Evolutionary conservation across 2,113 vertebrate genomes (phyloP), one percentile per base, ranked within the genome.

Genomic region (Parotia lawesii): DNA sequence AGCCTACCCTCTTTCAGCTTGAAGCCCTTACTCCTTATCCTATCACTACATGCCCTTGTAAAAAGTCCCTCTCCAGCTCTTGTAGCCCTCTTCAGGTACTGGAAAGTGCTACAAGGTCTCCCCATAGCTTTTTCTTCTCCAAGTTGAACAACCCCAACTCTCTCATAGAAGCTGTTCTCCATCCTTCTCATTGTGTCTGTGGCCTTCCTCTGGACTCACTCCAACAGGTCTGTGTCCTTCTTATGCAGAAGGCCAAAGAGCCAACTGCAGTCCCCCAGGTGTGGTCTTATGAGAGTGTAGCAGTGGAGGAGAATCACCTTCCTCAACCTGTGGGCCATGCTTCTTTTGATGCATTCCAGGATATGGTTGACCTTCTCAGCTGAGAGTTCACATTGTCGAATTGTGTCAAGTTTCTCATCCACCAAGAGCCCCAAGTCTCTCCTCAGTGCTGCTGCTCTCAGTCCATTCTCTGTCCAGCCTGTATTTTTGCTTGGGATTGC

Each of bases 311-410:
- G 38, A n/a, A 45, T 58, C 23, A 17, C 19, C 23, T 57, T 22
- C 27, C 9, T 51, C 4, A 6, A 25, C 28, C 19, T 45, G 13
- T 2, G 4, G 11, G 7, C 45, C 45, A 21, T 11, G 7, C 7
- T 24, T n/a, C 10, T 58, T n/a, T 45, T 45, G 16, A 15, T 45
- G 13, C 1, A 9, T 87, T 21, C 5, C 33, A 57, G 33, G 33
- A 33, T 47, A 31, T 27, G 21, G 22, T 5, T 44, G 22, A 18
- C 12, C 10, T 51, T 51, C 44, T 33, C 2, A 1, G 6, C 33
- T 37, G 27, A 48, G 51, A 44, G 37, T 15, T 57, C 22, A 33
- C 18, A 9, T 9, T 72, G n/a, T 18, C 0, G 0, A 33, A 12
- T 28, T 22, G 23, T 23, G 10, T 20, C 22, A 72, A 50, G 18